Percentiles rank a stretch among this genome's conserved stretches.
Evolutionary conservation across 2,888 invertebrate species (phyloP).

Genomic region (Drosophila nr. medialis): DNA sequence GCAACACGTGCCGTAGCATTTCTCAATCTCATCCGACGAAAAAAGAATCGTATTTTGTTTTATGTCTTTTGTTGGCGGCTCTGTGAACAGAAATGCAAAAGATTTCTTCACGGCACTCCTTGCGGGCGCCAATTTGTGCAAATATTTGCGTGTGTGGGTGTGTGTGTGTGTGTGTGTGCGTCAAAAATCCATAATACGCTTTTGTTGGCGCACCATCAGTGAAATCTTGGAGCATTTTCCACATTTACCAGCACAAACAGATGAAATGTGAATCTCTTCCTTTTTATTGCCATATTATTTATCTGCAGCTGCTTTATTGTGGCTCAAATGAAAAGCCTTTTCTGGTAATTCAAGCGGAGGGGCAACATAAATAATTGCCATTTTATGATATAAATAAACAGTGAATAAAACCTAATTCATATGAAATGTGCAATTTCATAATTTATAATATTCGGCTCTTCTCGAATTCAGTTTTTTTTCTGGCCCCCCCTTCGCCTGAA

Average conservation of each 20-base stretch:
- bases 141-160: conserved; percentile 6
- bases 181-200: conserved; percentile 60
- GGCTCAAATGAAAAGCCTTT: conserved; percentile 46
- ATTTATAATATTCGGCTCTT: conserved; percentile 26
- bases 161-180: not conserved
- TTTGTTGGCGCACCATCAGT: conserved; percentile 25
- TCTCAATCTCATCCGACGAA: not conserved
- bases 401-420: conserved; percentile 4
- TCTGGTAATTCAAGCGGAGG: conserved; percentile 12
- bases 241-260: conserved; percentile 35
- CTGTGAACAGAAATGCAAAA: conserved; percentile 36
- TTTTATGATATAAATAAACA: conserved; percentile 19
- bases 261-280: conserved; percentile 20
- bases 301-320: conserved; percentile 42
- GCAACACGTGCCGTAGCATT: conserved; percentile 32
- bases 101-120: conserved; percentile 37
- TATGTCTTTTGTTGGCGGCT: conserved; percentile 38
- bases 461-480: conserved; percentile 1
- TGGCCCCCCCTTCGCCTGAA: conserved; percentile 4
- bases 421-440: conserved; percentile 25
- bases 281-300: conserved; percentile 55
- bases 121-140: conserved; percentile 22
- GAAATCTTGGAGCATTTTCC: conserved; percentile 43
- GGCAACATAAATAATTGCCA: conserved; percentile 38
- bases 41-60: conserved; percentile 64